These are phyloP conservation scores for Heptranchias perlo DNA, from an alignment of 2,113 vertebrate genomes.

Conservation along the genomic window DNA sequence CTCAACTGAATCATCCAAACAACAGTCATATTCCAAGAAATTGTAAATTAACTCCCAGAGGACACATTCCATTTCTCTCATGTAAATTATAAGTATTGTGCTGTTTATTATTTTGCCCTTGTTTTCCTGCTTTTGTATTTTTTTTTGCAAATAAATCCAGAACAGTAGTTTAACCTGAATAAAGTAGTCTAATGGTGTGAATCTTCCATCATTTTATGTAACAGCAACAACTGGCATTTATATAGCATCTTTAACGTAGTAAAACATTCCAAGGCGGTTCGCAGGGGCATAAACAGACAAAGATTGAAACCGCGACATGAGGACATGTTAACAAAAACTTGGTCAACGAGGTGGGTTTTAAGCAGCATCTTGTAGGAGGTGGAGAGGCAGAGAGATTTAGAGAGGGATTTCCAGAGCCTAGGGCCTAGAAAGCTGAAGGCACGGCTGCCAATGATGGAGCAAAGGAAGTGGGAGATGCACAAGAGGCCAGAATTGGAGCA, in stretches of 20 bases:
- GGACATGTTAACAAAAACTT: not conserved
- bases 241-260: too few species aligned
- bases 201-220: not conserved
- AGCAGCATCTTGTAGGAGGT: too few species aligned
- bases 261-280: not conserved
- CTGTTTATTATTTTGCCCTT: too few species aligned
- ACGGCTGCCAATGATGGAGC: too few species aligned
- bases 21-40: too few species aligned
- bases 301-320: not conserved
- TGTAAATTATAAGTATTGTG: too few species aligned
- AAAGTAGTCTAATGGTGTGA: not conserved
- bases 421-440: too few species aligned
- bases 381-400: not conserved
- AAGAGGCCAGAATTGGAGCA: not conserved
- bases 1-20: too few species aligned
- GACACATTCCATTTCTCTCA: too few species aligned
- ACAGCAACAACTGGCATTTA: not conserved
- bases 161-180: not conserved
- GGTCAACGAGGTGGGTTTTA: not conserved
- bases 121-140: not conserved
- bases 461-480: too few species aligned
- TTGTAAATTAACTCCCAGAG: too few species aligned
- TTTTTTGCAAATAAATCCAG: not conserved
- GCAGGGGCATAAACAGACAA: not conserved
- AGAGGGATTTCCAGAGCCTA: too few species aligned